phyloP scores from a whole-genome alignment of 2,888 invertebrate genomes.

The Agrochola circellaris region DNA sequence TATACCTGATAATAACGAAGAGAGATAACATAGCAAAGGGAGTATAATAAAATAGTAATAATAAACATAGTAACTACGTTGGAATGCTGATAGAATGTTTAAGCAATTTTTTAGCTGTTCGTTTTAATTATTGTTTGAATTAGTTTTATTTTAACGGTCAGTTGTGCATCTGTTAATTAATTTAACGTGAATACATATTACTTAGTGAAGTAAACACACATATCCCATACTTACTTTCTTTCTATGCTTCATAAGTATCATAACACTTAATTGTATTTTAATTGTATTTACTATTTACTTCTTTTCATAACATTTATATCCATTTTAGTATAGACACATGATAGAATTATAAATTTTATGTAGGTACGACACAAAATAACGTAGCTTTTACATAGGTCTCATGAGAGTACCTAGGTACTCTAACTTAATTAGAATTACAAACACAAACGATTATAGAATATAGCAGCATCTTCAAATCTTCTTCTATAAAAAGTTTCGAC shows the following conservation, averaged over 20 bases:
- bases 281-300: no score
- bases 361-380: no score
- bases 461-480: neutral
- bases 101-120: neutral
- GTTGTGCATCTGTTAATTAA: neutral
- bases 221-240: neutral
- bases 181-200: neutral
- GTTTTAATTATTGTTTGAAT: neutral
- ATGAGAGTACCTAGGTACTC: no score
- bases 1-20: no score
- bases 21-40: no score
- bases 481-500: neutral
- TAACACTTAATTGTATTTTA: neutral
- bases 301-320: neutral
- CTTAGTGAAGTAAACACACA: neutral
- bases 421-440: neutral
- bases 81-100: neutral
- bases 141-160: neutral
- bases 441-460: neutral
- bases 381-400: no score
- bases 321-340: neutral
- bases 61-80: no score
- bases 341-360: neutral
- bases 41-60: no score
- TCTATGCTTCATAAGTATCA: neutral